Evolutionary conservation across 92 coral and sea anemone genomes (phyloP), one percentile per base, ranked within the genome.

Genomic region (Palythoa grandiflora): DNA sequence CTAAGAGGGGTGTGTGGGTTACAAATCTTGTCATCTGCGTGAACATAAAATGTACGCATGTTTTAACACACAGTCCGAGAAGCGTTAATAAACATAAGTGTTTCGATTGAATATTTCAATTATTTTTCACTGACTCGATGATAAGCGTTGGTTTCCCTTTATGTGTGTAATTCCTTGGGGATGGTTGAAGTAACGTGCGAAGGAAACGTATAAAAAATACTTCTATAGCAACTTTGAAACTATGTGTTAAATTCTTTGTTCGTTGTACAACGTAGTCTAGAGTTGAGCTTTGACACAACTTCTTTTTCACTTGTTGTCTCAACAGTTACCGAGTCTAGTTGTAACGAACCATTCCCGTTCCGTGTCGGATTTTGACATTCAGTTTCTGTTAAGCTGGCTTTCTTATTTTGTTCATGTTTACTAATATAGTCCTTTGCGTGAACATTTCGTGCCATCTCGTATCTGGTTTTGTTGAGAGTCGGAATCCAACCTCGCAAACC

Each of bases 401-500:
- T 75, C 50, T 14, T 28, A 71, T 16, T 81, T 66, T 47, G 86
- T 48, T 81, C 86, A 21, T 20, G 47, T 21, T 35, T 66, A 17
- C 14, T 28, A 66, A 81, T 66, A 13, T 53, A 50, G 1, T 81
- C 86, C 47, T 81, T 81, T 47, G 66, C 86, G 59, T 38, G 86
- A 48, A 50, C 75, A 38, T 40, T 81, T 10, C 66, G 6, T 14
- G 50, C 76, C 48, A 35, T 52, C 8, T 21, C 14, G 44, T 81
- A 47, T 66, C 86, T 81, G 19, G 10, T 47, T 40, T 20, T 81
- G 57, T 54, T 50, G 36, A 81, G 14, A 28, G 13, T 66, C 15
- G 86, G 86, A 19, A 81, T 71, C 75, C 75, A 66, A 48, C 11
- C 60, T 65, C 86, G 75, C 10, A 81, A 63, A 0, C 74, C 75